Percentiles rank a stretch among this genome's conserved stretches.
Evolutionary conservation across 2,113 vertebrate genomes (phyloP).

Genomic region (Perognathus longimembris): DNA sequence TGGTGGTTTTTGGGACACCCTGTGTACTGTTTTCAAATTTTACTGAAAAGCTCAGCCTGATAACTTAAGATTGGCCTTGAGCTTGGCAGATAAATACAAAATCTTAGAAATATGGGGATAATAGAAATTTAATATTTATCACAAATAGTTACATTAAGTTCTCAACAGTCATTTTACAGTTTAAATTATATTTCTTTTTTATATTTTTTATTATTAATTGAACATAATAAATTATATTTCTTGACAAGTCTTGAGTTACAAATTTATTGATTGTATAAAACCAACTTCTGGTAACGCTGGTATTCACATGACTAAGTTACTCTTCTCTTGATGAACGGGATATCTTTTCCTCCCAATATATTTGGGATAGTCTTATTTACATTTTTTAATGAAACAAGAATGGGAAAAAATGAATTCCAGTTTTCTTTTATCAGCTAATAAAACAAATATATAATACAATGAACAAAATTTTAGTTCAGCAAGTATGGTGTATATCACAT

Average conservation of each 20-base stretch:
- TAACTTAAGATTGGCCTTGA: not conserved
- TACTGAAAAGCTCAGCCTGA: not conserved
- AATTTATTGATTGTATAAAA: conserved; percentile 35
- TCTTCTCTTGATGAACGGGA: conserved; percentile 40
- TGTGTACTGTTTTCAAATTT: not conserved
- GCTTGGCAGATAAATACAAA: not conserved
- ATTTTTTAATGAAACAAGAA: conserved; percentile 35
- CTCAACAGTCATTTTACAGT: not conserved
- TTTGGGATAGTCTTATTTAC: conserved; percentile 2
- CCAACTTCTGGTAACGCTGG: not conserved
- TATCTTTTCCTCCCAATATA: not conserved
- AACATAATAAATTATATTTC: not conserved
- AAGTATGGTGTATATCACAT: not conserved
- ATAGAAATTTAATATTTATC: not conserved
- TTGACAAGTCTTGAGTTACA: not conserved
- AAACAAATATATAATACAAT: not conserved
- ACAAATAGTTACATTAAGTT: not conserved
- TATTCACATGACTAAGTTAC: not conserved
- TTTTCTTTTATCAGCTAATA: conserved; percentile 27
- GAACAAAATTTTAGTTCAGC: not conserved
- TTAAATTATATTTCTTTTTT: not conserved
- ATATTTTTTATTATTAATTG: too few relatives aligned
- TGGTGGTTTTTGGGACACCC: not conserved
- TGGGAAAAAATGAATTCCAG: not conserved
- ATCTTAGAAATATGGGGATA: not conserved